Evolutionary conservation across 2,113 vertebrate species (phyloP).

Genomic region (Athene noctua): DNA sequence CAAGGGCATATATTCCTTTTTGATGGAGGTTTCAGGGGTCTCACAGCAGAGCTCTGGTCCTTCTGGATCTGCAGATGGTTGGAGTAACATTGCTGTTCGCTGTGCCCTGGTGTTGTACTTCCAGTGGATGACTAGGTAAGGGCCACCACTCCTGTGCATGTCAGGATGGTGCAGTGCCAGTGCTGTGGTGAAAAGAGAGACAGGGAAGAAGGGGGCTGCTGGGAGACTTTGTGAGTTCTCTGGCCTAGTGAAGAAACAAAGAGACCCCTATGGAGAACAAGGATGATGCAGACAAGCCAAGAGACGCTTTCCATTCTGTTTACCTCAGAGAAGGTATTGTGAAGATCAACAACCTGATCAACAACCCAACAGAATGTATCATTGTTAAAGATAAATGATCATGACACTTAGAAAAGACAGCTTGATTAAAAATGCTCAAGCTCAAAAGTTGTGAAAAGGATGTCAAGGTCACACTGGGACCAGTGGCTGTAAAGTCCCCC

Average conservation of each 20-base stretch:
- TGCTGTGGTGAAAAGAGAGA: not conserved
- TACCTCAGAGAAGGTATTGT: not conserved
- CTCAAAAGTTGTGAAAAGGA: not conserved
- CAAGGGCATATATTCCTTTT: not conserved
- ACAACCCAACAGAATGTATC: not conserved
- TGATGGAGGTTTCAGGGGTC: not conserved
- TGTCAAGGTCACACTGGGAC: not conserved
- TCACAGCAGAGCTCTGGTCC: not conserved
- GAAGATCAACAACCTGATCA: not conserved
- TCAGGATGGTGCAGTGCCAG: not conserved
- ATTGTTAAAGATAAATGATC: not conserved
- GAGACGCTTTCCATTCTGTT: not conserved
- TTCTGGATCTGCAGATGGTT: not conserved
- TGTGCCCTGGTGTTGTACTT: not conserved
- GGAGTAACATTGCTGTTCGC: not conserved
- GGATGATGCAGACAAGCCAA: not conserved
- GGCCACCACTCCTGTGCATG: accelerated
- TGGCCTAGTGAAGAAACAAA: not conserved
- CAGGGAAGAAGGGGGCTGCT: not conserved
- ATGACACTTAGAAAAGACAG: not conserved
- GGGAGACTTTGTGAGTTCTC: not conserved
- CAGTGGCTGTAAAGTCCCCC: not conserved
- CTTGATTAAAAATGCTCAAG: not conserved
- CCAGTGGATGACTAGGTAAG: not conserved
- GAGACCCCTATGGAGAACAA: not conserved